Base-by-base conservation (phyloP, 2,113 vertebrate genomes). In the Podocnemis expansa region DNA sequence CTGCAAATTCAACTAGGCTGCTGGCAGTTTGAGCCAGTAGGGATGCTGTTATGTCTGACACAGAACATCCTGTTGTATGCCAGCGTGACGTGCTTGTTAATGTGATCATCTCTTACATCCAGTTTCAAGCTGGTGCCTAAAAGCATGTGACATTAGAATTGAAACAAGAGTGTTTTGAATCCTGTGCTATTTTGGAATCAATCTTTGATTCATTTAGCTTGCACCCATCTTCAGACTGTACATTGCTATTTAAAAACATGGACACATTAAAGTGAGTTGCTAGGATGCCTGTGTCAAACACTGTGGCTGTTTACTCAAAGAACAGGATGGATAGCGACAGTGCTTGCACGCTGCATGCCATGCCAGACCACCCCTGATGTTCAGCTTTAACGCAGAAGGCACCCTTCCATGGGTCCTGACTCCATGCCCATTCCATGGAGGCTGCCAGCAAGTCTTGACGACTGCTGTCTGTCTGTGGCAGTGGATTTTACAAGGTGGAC, bases 401-500 rank as follows among this genome's bases (percentile, higher is more conserved):
- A 3, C 6, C 41, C 22, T 75, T 43, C 24, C 24, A 25, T 16
- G n/a, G 41, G 41, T 43, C 11, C 67, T 43, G 70, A 38, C 70
- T 75, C 21, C 38, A 75, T 75, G 41, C 70, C 21, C 38, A 75
- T 75, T 38, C 70, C 27, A 58, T 58, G 76, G 27, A 78, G 27
- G 43, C 2, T 14, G 8, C 12, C 34, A 22, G 41, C 82, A 45
- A 0, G 0, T 45, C 60, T 22, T 45, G 5, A n/a, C 82, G 91
- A 55, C 84, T 76, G 55, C 88, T 0, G 0, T 3, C 0, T 0
- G 2, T 86, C 2, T 3, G 88, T 84, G 80, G 38, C 0, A 1
- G 29, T 5, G 45, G 43, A 10, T 84, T 80, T 91, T 84, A 25
- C 55, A 47, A 31, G 58, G 2, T 90, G 95, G 91, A 81, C 0